Evolutionary conservation across 1,140 invertebrate species (phyloP).

Genomic region (Olivierus martensii): DNA sequence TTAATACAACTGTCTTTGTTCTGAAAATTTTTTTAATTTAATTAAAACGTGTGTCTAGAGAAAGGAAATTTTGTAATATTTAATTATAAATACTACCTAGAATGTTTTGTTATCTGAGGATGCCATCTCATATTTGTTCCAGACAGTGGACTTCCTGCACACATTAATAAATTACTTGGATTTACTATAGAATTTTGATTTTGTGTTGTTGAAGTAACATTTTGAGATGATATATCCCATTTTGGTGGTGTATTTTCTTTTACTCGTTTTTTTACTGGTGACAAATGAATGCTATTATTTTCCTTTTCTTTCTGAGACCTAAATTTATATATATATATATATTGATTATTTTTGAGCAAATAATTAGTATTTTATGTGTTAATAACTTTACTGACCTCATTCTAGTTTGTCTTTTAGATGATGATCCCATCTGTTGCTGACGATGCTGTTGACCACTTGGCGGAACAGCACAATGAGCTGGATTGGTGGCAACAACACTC

Average conservation of each 20-base stretch:
- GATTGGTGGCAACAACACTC: conserved; percentile 13
- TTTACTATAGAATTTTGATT: not conserved
- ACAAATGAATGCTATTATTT: conserved; percentile 55
- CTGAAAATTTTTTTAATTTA: conserved; percentile 1
- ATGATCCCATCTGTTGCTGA: conserved; percentile 6
- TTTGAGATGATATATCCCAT: conserved; percentile 12
- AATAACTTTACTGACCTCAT: conserved; percentile 4
- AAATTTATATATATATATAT: not conserved
- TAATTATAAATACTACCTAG: not conserved
- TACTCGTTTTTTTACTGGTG: conserved; percentile 94
- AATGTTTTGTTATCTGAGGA: not conserved
- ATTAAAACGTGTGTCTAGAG: not conserved
- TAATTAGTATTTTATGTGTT: not conserved
- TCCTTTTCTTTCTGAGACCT: conserved; percentile 48
- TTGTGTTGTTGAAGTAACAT: not conserved
- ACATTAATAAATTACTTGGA: not conserved
- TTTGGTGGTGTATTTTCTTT: conserved; percentile 87
- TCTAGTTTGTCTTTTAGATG: conserved; percentile 16
- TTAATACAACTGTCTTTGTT: conserved; percentile 1
- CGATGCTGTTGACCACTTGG: conserved; percentile 7
- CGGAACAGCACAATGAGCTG: conserved; percentile 6
- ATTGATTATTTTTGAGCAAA: not conserved
- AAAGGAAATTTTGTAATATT: not conserved
- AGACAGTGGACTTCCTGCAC: not conserved
- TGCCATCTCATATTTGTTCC: not conserved